A percentile compares a stretch with the other conserved stretches of the same genome.
These are phyloP conservation scores for Perccottus glenii DNA, from an alignment of 2,113 vertebrate species.

Conservation along the genomic window DNA sequence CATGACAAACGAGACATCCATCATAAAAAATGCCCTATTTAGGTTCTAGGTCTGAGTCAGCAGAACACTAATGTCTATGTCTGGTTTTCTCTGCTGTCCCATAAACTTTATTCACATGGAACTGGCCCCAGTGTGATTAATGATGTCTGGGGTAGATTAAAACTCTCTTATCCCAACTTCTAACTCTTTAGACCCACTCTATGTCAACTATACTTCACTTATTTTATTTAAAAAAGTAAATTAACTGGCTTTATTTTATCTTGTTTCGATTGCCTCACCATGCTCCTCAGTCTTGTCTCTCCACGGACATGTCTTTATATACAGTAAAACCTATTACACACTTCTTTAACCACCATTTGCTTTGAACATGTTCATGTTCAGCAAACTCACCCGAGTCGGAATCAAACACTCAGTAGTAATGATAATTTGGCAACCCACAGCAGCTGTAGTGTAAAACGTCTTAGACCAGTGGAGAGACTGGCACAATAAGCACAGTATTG, in stretches of 20 bases:
- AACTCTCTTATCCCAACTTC: constrained; percentile 23
- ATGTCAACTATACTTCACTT: neutral
- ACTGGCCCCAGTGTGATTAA: constrained; percentile 26
- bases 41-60: constrained; percentile 27
- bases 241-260: constrained; percentile 9
- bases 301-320: no score
- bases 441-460: no score
- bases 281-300: no score
- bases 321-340: no score
- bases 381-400: no score
- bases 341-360: no score
- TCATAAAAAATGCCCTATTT: constrained; percentile 6
- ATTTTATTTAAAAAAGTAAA: no score
- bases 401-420: no score
- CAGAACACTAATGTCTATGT: constrained; percentile 6
- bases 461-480: no score
- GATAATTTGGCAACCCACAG: no score
- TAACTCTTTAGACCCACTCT: constrained; percentile 16
- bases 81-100: constrained; percentile 11
- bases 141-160: constrained; percentile 41
- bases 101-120: constrained; percentile 1
- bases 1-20: neutral
- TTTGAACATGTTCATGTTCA: no score
- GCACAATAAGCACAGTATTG: no score
- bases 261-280: neutral